These are phyloP conservation scores for Ameiurus melas DNA, from an alignment of 2,113 vertebrate genomes.

Conservation along the genomic window DNA sequence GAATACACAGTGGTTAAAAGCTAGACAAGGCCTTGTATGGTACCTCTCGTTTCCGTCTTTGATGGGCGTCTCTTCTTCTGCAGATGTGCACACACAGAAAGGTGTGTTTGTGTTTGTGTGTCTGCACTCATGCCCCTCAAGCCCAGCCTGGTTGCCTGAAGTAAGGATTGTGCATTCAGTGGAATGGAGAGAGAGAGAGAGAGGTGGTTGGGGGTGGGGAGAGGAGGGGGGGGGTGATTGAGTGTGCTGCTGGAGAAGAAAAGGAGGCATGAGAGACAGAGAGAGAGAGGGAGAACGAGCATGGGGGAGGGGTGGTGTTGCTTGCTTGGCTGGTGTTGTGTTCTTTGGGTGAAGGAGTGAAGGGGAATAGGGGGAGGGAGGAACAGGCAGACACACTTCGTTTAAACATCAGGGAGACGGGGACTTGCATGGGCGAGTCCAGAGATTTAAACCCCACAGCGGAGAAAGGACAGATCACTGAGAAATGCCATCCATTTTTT, in stretches of 20 bases:
- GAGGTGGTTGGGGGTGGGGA: slow-evolving; percentile 45
- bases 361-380: slow-evolving; percentile 45
- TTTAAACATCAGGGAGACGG: slow-evolving; percentile 27
- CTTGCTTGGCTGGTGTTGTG: slow-evolving; percentile 61
- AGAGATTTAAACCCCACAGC: slow-evolving; percentile 30
- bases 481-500: slow-evolving; percentile 4
- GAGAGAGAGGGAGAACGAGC: slow-evolving; percentile 27
- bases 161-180: slow-evolving; percentile 73
- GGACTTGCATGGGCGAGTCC: slow-evolving; percentile 34
- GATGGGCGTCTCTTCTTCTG: slow-evolving; percentile 58
- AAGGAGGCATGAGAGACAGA: slow-evolving; percentile 64
- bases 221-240: slow-evolving; percentile 62
- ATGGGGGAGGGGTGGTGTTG: slow-evolving; percentile 58
- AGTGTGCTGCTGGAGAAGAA: slow-evolving; percentile 67
- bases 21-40: slow-evolving; percentile 5
- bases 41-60: slow-evolving; percentile 31
- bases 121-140: slow-evolving; percentile 55
- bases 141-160: slow-evolving; percentile 62
- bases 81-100: slow-evolving; percentile 68
- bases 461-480: slow-evolving; percentile 22
- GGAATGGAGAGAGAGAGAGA: slow-evolving; percentile 62
- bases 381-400: slow-evolving; percentile 42
- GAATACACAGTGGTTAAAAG: not conserved
- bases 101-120: slow-evolving; percentile 53
- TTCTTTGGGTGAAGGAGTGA: slow-evolving; percentile 58